These are phyloP conservation scores for Agrilus mali DNA, from an alignment of 2,888 invertebrate species.

Conservation along the genomic window DNA sequence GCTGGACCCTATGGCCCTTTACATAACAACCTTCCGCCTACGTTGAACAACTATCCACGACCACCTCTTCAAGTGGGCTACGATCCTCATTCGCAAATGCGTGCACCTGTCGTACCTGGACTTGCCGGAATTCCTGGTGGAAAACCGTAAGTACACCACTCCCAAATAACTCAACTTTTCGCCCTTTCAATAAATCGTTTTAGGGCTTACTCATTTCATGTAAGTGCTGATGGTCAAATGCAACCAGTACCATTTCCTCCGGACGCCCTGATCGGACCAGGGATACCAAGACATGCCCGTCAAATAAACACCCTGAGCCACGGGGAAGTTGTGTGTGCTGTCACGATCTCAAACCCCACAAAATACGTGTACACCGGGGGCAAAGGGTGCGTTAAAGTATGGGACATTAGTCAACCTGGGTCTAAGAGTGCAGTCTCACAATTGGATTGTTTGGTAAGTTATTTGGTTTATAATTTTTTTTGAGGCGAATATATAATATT, in stretches of 20 bases:
- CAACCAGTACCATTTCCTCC: slow-evolving; percentile 91
- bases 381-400: slow-evolving; percentile 94
- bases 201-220: slow-evolving; percentile 88
- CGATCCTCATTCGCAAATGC: slow-evolving; percentile 54
- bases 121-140: slow-evolving; percentile 65
- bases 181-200: slow-evolving; percentile 25
- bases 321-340: slow-evolving; percentile 95
- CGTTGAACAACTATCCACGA: slow-evolving; percentile 52
- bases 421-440: slow-evolving; percentile 81
- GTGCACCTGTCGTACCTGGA: slow-evolving; percentile 49
- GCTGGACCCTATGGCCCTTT: slow-evolving; percentile 42
- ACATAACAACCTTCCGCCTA: slow-evolving; percentile 51
- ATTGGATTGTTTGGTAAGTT: slow-evolving; percentile 76
- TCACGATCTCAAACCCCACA: slow-evolving; percentile 87
- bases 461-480: not conserved
- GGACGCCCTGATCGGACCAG: slow-evolving; percentile 85
- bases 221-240: slow-evolving; percentile 78
- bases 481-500: slow-evolving; percentile 4
- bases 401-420: slow-evolving; percentile 87
- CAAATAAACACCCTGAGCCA: slow-evolving; percentile 88
- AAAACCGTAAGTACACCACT: slow-evolving; percentile 60
- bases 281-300: slow-evolving; percentile 84
- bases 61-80: slow-evolving; percentile 53
- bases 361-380: slow-evolving; percentile 93
- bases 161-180: not conserved